Evolutionary conservation across 2,888 invertebrate species (phyloP).

Genomic region (Nemotelus nigrinus): DNA sequence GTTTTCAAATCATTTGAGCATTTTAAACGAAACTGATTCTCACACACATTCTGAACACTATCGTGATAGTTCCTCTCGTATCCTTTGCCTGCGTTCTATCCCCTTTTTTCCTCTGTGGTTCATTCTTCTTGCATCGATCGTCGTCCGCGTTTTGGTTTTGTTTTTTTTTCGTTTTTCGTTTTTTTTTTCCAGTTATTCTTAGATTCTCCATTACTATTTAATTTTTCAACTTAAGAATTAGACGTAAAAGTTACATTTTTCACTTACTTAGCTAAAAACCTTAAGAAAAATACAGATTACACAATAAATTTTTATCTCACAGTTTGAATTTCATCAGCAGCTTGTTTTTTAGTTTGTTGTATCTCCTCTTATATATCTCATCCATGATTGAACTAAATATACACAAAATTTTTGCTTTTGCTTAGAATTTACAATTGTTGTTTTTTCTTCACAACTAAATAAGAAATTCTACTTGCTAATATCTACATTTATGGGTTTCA

Average conservation of each 20-base stretch:
- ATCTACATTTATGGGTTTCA: slow-evolving; percentile 11
- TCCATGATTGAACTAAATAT: not conserved
- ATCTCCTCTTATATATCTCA: not conserved
- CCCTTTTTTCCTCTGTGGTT: too few species aligned
- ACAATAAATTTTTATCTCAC: slow-evolving; percentile 10
- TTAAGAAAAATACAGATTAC: not conserved
- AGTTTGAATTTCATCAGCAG: slow-evolving; percentile 13
- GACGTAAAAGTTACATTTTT: not conserved
- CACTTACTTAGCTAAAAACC: not conserved
- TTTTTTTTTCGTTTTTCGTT: too few species aligned
- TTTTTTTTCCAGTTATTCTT: too few species aligned
- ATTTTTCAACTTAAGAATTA: too few species aligned
- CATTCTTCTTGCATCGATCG: too few species aligned
- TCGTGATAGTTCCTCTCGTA: too few species aligned
- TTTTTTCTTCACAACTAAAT: not conserved
- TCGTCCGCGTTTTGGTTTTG: too few species aligned
- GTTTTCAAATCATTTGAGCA: too few species aligned
- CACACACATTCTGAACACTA: too few species aligned
- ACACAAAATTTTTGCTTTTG: not conserved
- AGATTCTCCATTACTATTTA: too few species aligned
- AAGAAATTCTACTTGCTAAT: not conserved
- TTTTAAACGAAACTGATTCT: too few species aligned
- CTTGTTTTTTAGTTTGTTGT: not conserved
- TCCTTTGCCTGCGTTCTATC: too few species aligned
- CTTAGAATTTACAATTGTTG: not conserved